Conservation (phyloP, 1,140 invertebrate genomes). For the Bilobella aurantiaca region DNA sequence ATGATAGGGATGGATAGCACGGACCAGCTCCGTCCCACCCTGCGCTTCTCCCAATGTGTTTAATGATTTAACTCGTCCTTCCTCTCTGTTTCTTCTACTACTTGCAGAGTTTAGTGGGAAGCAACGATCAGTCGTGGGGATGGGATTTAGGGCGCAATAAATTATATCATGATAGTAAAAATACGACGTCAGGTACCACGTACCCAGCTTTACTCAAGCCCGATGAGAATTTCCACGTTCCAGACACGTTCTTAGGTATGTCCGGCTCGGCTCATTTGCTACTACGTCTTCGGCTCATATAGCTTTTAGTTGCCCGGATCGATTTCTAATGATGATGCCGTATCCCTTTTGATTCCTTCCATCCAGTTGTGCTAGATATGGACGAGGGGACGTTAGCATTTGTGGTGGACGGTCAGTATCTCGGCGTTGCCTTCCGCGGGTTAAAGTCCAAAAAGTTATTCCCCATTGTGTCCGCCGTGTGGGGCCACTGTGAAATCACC, state of each 20-base stretch:
- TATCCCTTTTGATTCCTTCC: not conserved
- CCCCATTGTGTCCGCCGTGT: conserved; percentile 96
- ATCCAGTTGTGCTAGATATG: conserved; percentile 91
- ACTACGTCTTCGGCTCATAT: too few species aligned
- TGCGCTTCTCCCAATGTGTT: too few species aligned
- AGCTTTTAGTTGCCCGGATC: too few species aligned
- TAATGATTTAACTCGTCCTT: too few species aligned
- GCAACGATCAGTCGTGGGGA: conserved; percentile 92
- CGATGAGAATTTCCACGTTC: conserved; percentile 94
- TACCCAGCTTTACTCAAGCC: conserved; percentile 87
- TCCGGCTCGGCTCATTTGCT: too few species aligned
- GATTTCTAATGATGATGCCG: too few species aligned
- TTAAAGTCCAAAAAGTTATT: conserved; percentile 94
- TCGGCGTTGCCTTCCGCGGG: conserved; percentile 92
- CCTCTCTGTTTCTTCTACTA: conserved; percentile 22
- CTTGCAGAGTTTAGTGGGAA: conserved; percentile 57
- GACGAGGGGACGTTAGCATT: conserved; percentile 97
- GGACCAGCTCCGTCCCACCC: too few species aligned
- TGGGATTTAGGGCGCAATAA: conserved; percentile 97
- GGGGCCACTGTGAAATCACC: conserved; percentile 99
- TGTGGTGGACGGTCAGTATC: conserved; percentile 93
- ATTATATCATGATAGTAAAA: conserved; percentile 85
- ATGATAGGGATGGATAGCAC: too few species aligned
- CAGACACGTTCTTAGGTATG: conserved; percentile 79
- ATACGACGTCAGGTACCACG: conserved; percentile 66